Evolutionary conservation across 2,113 vertebrate genomes (phyloP).

Genomic region (Litocranius walleri): DNA sequence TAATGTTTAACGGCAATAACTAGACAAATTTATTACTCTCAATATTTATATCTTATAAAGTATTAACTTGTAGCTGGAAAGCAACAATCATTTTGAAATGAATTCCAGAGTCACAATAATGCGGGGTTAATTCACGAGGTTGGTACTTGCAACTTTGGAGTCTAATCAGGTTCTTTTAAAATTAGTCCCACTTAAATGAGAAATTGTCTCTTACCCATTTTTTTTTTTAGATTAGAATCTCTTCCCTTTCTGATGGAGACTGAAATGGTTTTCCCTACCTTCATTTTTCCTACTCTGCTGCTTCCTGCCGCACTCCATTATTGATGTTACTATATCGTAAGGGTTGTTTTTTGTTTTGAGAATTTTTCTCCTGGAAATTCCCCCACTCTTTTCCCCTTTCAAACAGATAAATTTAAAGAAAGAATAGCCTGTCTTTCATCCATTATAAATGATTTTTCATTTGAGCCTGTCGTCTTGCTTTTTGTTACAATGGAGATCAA

Average conservation of each 20-base stretch:
- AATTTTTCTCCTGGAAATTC: slow-evolving; percentile 48
- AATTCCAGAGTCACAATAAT: background rate
- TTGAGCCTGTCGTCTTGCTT: slow-evolving; percentile 72
- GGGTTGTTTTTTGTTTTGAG: slow-evolving; percentile 35
- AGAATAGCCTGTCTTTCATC: slow-evolving; percentile 67
- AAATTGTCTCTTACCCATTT: background rate
- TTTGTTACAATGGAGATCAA: slow-evolving; percentile 77
- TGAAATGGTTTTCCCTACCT: background rate
- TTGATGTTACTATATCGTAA: slow-evolving; percentile 15
- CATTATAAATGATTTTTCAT: slow-evolving; percentile 75
- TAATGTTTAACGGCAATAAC: background rate
- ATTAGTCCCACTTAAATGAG: slow-evolving; percentile 3
- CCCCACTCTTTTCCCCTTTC: background rate
- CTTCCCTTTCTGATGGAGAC: background rate
- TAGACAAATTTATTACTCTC: slow-evolving; percentile 24
- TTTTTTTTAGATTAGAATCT: background rate
- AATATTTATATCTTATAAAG: slow-evolving; percentile 38
- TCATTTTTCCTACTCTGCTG: background rate
- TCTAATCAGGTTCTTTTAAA: background rate
- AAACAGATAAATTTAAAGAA: slow-evolving; percentile 61
- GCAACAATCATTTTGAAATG: background rate
- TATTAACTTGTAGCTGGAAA: slow-evolving; percentile 3
- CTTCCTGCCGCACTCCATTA: background rate
- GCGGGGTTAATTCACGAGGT: background rate
- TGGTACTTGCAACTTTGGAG: background rate